These are phyloP conservation scores for Lasius platythorax DNA, from an alignment of 2,888 invertebrate genomes.

Conservation along the genomic window DNA sequence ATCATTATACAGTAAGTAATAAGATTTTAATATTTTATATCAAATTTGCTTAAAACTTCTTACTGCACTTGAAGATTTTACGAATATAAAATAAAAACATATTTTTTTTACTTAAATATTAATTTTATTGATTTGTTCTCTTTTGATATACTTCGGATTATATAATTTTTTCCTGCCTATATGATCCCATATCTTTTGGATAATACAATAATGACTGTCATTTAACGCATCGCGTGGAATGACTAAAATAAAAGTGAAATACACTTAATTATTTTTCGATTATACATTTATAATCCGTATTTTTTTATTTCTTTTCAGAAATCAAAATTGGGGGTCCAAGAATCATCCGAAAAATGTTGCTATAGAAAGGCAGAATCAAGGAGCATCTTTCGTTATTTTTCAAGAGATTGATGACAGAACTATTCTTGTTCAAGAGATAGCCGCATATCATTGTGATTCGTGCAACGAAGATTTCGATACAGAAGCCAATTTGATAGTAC, in stretches of 20 bases:
- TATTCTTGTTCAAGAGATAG: slow-evolving; percentile 26
- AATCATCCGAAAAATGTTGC: slow-evolving; percentile 12
- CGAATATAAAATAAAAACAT: not conserved
- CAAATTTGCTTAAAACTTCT: slow-evolving; percentile 12
- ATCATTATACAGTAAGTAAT: slow-evolving; percentile 47
- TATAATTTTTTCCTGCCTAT: slow-evolving; percentile 4
- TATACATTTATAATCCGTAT: slow-evolving; percentile 23
- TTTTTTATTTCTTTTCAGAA: slow-evolving; percentile 66
- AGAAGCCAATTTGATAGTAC: slow-evolving; percentile 66
- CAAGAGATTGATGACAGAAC: slow-evolving; percentile 20
- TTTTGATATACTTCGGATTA: not conserved
- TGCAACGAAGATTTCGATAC: slow-evolving; percentile 73
- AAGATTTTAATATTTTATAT: slow-evolving; percentile 37
- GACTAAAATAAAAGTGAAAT: slow-evolving; percentile 8
- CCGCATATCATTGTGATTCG: slow-evolving; percentile 67
- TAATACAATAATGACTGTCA: not conserved
- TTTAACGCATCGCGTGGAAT: not conserved
- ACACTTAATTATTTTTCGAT: not conserved
- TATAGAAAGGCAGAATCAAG: slow-evolving; percentile 15
- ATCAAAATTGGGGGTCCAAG: slow-evolving; percentile 22
- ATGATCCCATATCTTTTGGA: not conserved
- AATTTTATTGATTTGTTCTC: not conserved
- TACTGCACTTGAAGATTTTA: slow-evolving; percentile 1
- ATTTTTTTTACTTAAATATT: not conserved
- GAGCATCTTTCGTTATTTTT: slow-evolving; percentile 35